Conservation (phyloP, 1,140 invertebrate species). For the Stegodyphus dumicola region DNA sequence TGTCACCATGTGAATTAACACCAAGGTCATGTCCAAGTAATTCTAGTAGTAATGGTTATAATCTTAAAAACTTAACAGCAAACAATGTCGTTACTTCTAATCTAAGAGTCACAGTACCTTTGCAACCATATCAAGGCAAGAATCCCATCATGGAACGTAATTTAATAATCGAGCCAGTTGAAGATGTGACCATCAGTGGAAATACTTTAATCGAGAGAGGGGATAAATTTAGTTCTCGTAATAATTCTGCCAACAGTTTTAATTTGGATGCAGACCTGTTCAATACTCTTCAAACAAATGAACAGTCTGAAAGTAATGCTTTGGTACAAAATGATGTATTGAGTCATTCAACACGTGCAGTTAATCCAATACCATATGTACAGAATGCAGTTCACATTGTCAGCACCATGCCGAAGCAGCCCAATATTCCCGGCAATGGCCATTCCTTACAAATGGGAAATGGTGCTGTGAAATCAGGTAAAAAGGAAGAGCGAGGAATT, state of each 20-base stretch:
- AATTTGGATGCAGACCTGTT: constrained; percentile 70
- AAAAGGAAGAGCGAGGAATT: constrained; percentile 17
- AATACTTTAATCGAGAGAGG: constrained; percentile 75
- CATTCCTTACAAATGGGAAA: constrained; percentile 46
- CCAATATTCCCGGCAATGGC: constrained; percentile 69
- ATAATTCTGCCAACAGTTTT: constrained; percentile 65
- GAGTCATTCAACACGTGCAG: constrained; percentile 66
- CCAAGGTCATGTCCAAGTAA: constrained; percentile 47
- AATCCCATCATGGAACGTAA: constrained; percentile 92
- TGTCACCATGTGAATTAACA: constrained; percentile 68
- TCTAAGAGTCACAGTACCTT: constrained; percentile 66
- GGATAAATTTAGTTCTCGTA: constrained; percentile 70
- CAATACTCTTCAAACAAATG: constrained; percentile 64
- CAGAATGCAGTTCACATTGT: constrained; percentile 78
- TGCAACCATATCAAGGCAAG: constrained; percentile 86
- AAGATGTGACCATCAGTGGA: constrained; percentile 74
- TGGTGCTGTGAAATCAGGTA: constrained; percentile 11
- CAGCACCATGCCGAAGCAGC: constrained; percentile 70
- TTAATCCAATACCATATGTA: constrained; percentile 78
- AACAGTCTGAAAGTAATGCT: constrained; percentile 66
- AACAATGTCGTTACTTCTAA: constrained; percentile 55
- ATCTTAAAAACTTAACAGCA: constrained; percentile 58
- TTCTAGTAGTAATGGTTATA: constrained; percentile 55
- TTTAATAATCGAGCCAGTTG: constrained; percentile 75
- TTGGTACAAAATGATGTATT: constrained; percentile 67